Evolutionary conservation across 2,888 invertebrate genomes (phyloP), one percentile per base, ranked within the genome.

Genomic region (Arge pagana): DNA sequence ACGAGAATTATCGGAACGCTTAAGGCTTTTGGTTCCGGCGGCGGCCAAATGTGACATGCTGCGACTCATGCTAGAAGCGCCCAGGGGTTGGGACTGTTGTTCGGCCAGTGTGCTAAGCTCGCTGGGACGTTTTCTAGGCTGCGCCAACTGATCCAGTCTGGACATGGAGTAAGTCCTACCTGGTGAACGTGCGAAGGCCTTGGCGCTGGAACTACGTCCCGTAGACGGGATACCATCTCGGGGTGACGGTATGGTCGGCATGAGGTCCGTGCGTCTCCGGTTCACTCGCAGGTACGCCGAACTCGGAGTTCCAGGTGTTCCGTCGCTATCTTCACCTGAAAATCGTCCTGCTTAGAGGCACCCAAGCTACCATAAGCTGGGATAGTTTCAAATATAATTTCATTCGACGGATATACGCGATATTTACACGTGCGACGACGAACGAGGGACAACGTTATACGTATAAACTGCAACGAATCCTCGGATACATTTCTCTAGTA

Each of bases 111-210:
- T 65, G 61, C 67, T 64, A 64, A 69, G 68, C 56, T 63, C 63
- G 54, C 53, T 59, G 30, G 63, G 69, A 60, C 82, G 82, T 66
- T 83, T 80, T 66, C 88, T 82, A 62, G 89, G 89, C 79, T 85
- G 85, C 66, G 89, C 83, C 78, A 89, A 83, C 77, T 88, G 86
- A 85, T 94, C 94, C 82, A 94, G 86, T 68, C 94, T 88, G 73
- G 93, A 90, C 93, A 94, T 93, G 78, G 93, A 93, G 82, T 89
- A 89, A 73, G 93, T 93, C 85, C 93, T 92, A 85, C 88, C 88
- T 88, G 85, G 85, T 56, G 81, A 78, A 59, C 78, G 77, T 66
- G 73, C 68, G 70, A 78, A 74, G 65, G 73, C 67, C 68, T 73
- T 81, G 64, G 71, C 61, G 59, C 67, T 70, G 37, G 67, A 67